phyloP scores from a whole-genome alignment of 1,140 invertebrate genomes.

The Theocolax elegans region DNA sequence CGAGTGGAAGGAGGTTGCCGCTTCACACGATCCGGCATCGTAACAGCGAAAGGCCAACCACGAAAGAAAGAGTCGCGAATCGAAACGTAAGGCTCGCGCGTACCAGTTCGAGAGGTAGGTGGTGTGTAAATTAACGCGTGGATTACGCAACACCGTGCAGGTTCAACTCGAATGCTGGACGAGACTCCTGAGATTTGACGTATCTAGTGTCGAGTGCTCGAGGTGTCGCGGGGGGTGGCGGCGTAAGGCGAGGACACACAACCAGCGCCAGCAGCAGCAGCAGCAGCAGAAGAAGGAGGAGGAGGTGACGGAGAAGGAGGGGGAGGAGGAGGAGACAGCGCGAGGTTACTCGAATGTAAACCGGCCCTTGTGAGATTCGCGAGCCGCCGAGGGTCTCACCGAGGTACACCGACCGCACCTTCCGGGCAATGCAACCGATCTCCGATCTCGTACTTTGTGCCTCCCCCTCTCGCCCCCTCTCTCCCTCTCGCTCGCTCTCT shows the following conservation, averaged over 20 bases:
- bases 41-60: neutral
- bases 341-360: constrained; percentile 58
- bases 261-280: neutral
- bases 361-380: constrained; percentile 69
- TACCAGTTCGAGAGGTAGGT: no score
- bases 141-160: no score
- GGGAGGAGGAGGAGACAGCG: no score
- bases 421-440: constrained; percentile 58
- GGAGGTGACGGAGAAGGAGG: no score
- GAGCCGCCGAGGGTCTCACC: constrained; percentile 62
- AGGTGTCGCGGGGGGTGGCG: neutral
- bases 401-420: constrained; percentile 66
- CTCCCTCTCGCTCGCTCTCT: no score
- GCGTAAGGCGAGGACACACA: neutral
- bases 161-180: no score
- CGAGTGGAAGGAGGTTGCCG: no score
- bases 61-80: neutral
- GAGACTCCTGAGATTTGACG: constrained; percentile 16
- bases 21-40: no score
- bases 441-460: no score
- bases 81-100: no score
- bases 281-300: no score
- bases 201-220: constrained; percentile 15
- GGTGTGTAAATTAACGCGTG: no score
- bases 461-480: constrained; percentile 11